Evolutionary conservation across 2,888 invertebrate genomes (phyloP).

Genomic region (Cerastis rubricosa): DNA sequence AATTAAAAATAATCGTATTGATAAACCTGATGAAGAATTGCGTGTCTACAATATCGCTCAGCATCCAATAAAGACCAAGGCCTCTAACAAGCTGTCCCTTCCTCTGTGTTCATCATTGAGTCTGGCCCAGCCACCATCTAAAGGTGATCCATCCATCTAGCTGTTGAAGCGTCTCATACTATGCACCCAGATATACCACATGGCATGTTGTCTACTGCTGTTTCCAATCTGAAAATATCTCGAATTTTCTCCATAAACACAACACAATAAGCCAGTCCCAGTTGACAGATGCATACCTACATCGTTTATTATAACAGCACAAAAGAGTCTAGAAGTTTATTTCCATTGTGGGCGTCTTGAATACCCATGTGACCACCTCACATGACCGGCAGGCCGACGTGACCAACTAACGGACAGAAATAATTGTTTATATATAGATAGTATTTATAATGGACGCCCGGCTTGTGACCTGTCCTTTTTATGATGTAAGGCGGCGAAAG

Average conservation of each 20-base stretch:
- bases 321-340: conserved; percentile 51
- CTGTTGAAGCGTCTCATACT: background rate
- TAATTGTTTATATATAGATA: conserved; percentile 59
- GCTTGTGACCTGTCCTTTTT: conserved; percentile 15
- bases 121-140: background rate
- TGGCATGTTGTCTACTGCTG: background rate
- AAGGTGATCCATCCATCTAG: background rate
- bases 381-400: conserved; percentile 58
- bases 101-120: too few species aligned
- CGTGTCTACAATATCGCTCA: background rate
- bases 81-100: too few species aligned
- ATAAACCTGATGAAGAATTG: background rate
- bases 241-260: background rate
- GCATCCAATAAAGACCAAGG: background rate
- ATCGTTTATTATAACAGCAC: conserved; percentile 41
- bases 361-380: conserved; percentile 62
- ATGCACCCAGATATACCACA: background rate
- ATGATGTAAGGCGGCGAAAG: background rate
- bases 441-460: conserved; percentile 28
- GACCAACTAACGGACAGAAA: conserved; percentile 56
- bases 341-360: conserved; percentile 59
- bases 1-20: background rate
- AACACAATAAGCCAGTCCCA: conserved; percentile 2
- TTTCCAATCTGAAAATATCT: background rate
- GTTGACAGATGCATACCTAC: background rate